Conservation (phyloP, 2,888 invertebrate species). For the Leptogaster cylindrica region DNA sequence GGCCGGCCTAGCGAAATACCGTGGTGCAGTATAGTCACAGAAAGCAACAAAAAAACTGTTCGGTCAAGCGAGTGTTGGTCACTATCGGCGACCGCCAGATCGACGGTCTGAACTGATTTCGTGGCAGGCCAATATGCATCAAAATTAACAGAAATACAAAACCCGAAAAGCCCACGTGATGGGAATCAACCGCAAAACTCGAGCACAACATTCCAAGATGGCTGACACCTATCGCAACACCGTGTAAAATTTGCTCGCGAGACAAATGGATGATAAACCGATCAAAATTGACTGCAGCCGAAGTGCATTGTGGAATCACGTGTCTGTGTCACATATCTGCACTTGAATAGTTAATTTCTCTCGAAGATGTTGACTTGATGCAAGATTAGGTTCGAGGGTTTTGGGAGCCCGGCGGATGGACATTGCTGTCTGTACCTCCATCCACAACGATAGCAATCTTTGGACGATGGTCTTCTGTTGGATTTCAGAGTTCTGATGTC, state of each 20-base stretch:
- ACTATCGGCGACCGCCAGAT: neutral
- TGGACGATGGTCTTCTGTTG: slow-evolving; percentile 10
- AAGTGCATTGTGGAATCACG: slow-evolving; percentile 18
- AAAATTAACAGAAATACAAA: neutral
- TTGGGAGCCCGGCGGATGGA: neutral
- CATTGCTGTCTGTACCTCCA: slow-evolving; percentile 15
- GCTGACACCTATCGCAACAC: slow-evolving; percentile 4
- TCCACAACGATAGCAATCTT: slow-evolving; percentile 19
- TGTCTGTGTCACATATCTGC: slow-evolving; percentile 40
- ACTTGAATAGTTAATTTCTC: slow-evolving; percentile 46
- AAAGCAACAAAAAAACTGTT: slow-evolving; percentile 2
- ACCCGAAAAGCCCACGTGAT: slow-evolving; percentile 19
- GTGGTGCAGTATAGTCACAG: slow-evolving; percentile 3
- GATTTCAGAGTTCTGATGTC: too few species aligned
- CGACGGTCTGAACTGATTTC: neutral
- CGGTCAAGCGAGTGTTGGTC: neutral
- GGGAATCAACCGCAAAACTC: slow-evolving; percentile 15
- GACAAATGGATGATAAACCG: slow-evolving; percentile 48
- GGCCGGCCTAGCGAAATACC: neutral
- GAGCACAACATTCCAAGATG: slow-evolving; percentile 39
- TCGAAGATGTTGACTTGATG: slow-evolving; percentile 14
- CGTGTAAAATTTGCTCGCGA: slow-evolving; percentile 24
- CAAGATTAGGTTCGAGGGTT: neutral
- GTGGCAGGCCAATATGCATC: neutral
- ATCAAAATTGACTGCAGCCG: slow-evolving; percentile 34